These are phyloP conservation scores for Melanerpes aurifrons DNA, from an alignment of 2,113 vertebrate species.

Conservation along the genomic window DNA sequence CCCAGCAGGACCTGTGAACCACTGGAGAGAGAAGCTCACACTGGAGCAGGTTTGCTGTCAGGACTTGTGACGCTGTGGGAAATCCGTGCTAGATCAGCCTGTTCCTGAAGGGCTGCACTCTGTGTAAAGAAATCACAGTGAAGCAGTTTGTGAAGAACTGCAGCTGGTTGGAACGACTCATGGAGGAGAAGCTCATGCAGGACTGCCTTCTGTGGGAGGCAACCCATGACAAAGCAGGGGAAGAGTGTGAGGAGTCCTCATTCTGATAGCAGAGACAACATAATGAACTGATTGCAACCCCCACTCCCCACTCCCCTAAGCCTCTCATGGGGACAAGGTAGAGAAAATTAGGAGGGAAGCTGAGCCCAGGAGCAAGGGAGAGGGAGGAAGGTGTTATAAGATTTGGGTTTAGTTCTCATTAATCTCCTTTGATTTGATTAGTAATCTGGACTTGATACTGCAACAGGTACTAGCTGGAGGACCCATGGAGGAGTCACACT, in stretches of 20 bases:
- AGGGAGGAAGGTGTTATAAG: neutral
- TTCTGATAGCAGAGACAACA: too few relatives aligned
- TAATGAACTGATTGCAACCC: too few relatives aligned
- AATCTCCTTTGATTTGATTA: neutral
- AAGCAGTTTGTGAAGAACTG: neutral
- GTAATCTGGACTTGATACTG: neutral
- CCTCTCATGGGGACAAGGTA: neutral
- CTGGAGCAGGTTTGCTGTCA: too few relatives aligned
- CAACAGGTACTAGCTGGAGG: neutral
- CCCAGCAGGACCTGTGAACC: too few relatives aligned
- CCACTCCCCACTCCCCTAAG: too few relatives aligned
- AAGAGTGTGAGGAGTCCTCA: too few relatives aligned
- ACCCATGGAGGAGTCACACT: neutral
- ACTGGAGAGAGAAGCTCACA: too few relatives aligned
- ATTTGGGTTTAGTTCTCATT: neutral
- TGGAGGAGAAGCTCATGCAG: neutral
- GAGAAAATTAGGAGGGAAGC: neutral
- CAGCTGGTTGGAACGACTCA: neutral
- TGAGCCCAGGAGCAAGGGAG: neutral
- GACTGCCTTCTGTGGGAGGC: neutral
- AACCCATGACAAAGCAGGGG: neutral
- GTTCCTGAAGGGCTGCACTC: too few relatives aligned
- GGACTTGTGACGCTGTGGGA: too few relatives aligned
- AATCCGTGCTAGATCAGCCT: too few relatives aligned
- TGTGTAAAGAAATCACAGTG: too few relatives aligned